A percentile compares a stretch with the other conserved stretches of the same genome.
Conservation (phyloP, 2,113 vertebrate genomes). For the Blennius ocellaris region DNA sequence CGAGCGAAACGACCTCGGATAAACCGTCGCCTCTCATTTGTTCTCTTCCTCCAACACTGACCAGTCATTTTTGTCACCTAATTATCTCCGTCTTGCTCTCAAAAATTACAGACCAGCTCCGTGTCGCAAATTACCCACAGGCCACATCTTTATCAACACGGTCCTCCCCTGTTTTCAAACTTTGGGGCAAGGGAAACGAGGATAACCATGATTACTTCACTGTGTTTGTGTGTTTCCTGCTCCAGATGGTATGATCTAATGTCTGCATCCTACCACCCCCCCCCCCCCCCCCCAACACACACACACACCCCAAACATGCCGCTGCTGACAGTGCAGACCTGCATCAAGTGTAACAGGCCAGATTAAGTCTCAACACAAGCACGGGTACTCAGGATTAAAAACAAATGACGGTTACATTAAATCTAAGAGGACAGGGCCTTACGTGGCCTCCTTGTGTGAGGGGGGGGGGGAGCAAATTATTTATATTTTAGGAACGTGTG, state of each 20-base stretch:
- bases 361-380: conserved; percentile 46
- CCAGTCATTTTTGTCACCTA: conserved; percentile 18
- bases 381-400: conserved; percentile 46
- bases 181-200: conserved; percentile 29
- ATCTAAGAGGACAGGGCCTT: conserved; percentile 33
- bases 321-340: conserved; percentile 56
- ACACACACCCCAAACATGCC: conserved; percentile 11
- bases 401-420: conserved; percentile 53
- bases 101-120: conserved; percentile 27
- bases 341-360: conserved; percentile 41
- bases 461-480: conserved; percentile 31
- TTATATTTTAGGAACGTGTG: conserved; percentile 66
- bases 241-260: conserved; percentile 69
- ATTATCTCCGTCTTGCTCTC: conserved; percentile 12
- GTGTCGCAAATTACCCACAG: conserved; percentile 23
- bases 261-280: conserved; percentile 22
- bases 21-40: conserved; percentile 9
- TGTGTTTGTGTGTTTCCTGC: conserved; percentile 39
- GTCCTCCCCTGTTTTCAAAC: conserved; percentile 6
- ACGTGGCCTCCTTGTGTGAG: conserved; percentile 26
- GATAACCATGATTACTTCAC: conserved; percentile 41
- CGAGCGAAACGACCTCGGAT: background rate
- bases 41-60: background rate
- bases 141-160: conserved; percentile 32
- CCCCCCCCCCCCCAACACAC: background rate